These are phyloP conservation scores for Prunella himalayana DNA, from an alignment of 2,113 vertebrate genomes.

Conservation along the genomic window DNA sequence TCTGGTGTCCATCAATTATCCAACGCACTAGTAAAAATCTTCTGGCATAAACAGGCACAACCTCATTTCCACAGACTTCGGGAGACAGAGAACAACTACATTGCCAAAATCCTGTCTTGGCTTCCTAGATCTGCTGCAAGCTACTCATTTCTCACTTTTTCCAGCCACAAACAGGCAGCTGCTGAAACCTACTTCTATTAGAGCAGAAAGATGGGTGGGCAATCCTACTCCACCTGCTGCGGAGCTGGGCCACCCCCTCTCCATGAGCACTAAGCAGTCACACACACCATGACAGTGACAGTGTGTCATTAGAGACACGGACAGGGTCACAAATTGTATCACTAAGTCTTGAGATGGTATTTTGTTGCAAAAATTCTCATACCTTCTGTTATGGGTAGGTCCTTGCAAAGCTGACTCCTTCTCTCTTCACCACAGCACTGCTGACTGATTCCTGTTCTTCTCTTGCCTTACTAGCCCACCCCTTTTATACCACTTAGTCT, in stretches of 20 bases:
- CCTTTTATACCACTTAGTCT: no score
- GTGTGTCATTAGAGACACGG: no score
- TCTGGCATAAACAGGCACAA: neutral
- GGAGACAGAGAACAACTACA: neutral
- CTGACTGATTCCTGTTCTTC: no score
- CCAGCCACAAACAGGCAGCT: neutral
- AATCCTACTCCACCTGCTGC: neutral
- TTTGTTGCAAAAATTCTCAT: no score
- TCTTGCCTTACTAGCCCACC: no score
- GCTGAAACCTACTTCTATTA: neutral
- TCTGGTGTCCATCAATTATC: neutral
- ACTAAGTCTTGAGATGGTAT: no score
- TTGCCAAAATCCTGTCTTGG: neutral
- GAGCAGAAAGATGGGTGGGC: neutral
- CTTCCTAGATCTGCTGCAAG: neutral
- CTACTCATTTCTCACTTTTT: neutral
- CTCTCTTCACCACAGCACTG: no score
- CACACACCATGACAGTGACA: neutral
- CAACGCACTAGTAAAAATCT: neutral
- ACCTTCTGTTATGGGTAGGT: no score
- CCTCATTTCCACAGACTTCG: neutral
- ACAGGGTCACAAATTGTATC: no score
- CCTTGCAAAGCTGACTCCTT: no score
- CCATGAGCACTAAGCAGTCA: neutral
- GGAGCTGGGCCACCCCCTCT: accelerated